phyloP scores from a whole-genome alignment of 2,797 vertebrate genomes.

The Fringilla coelebs region DNA sequence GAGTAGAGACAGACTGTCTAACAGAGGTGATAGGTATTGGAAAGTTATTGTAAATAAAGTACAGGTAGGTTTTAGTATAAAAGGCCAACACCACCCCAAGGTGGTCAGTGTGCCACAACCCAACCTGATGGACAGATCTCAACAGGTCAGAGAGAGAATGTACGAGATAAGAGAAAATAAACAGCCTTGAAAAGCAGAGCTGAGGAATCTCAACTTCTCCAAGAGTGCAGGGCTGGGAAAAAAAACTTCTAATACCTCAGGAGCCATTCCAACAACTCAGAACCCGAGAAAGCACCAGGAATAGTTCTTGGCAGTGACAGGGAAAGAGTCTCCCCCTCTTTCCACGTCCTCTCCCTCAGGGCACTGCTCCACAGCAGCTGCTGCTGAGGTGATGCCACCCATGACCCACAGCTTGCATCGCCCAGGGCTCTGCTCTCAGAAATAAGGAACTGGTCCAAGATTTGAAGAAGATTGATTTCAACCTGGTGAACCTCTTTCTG shows the following conservation, averaged over 20 bases:
- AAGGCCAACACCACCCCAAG: no score
- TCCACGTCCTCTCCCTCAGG: accelerated
- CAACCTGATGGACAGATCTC: no score
- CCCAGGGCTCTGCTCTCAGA: background rate
- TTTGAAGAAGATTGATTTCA: background rate
- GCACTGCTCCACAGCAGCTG: background rate
- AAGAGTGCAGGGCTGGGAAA: no score
- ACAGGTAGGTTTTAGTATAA: accelerated
- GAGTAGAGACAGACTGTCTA: no score
- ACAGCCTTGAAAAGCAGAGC: no score
- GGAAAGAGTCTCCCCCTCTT: background rate
- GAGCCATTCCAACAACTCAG: background rate
- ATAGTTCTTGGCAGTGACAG: background rate
- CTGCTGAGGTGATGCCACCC: background rate
- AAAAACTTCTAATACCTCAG: no score
- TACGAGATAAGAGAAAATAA: accelerated
- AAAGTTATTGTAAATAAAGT: background rate
- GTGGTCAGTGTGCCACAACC: accelerated
- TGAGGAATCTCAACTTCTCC: no score
- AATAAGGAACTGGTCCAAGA: background rate
- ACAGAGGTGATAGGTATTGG: background rate
- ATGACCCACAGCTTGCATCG: background rate
- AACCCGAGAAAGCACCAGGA: background rate
- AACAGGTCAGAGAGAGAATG: background rate
- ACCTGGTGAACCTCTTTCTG: accelerated